Base-by-base conservation (phyloP, 2,888 invertebrate species). In the Netelia inedita region DNA sequence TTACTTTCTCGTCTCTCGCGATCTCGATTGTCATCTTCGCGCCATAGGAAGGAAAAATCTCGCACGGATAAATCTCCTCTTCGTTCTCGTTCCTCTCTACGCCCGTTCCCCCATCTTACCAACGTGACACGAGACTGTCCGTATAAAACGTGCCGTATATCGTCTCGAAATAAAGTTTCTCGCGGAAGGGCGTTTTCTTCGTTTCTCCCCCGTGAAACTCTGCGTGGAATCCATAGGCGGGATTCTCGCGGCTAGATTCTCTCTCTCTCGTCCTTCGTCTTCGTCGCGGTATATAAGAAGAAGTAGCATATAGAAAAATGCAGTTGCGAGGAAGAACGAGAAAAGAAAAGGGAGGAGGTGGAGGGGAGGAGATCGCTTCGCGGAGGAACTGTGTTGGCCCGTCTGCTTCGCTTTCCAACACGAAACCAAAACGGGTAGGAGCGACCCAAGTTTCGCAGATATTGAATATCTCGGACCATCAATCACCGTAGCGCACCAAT, bases 391-490 rank as follows among this genome's bases (percentile, higher is more conserved):
- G 59, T 69, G 71, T 71, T 66, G 23, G 71, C 19, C 84, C 80
- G 76, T 73, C 81, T 73, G 84, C 55, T 65, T 81, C 73, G 75
- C 72, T 81, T 69, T 68, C 75, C 66, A 61, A 81, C 83, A 72
- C 72, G 75, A 72, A 46, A 71, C 63, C 59, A 23, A 28, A 55
- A 50, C 14, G 11, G 19, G 3, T 19, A 68, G 50, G 11, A 69
- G 76, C 71, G 75, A 57, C 68, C 69, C 59, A 61, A 65, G 81
- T 92, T 92, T 90, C 87, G 90, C 90, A 92, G 92, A 93, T 92
- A 93, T 92, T 92, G 91, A 92, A 93, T 92, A 92, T 93, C 92
- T 91, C 89, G 91, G 90, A 91, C 91, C 92, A 93, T 92, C 92
- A 92, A 93, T 93, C 92, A 92, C 89, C 87, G 85, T 79, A 87